Evolutionary conservation across 2,797 vertebrate genomes (phyloP).

Genomic region (Simalia tracyae): DNA sequence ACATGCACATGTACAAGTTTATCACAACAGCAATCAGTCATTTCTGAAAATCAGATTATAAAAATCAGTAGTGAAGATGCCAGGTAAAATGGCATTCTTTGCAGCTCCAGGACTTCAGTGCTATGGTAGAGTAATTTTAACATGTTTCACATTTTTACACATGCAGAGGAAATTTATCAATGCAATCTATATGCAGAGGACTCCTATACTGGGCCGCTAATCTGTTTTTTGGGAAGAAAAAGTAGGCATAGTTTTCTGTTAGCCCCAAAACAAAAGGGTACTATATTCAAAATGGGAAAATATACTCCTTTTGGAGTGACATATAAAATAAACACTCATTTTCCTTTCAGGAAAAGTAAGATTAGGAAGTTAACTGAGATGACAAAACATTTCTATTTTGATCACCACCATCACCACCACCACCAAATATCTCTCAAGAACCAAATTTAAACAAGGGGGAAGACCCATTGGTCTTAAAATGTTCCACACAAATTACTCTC

Average conservation of each 20-base stretch:
- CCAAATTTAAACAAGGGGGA: conserved; percentile 62
- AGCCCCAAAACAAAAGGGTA: background rate
- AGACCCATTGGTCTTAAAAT: conserved; percentile 59
- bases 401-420: background rate
- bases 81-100: background rate
- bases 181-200: background rate
- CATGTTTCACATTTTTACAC: background rate
- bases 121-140: background rate
- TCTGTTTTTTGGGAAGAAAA: background rate
- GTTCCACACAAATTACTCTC: conserved; percentile 50
- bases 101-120: background rate
- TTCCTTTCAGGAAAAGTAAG: conserved; percentile 1
- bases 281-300: background rate
- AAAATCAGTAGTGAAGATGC: background rate
- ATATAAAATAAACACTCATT: background rate
- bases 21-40: background rate
- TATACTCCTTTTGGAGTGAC: background rate
- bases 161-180: background rate
- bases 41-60: background rate
- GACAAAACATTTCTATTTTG: background rate
- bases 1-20: background rate
- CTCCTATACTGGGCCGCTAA: background rate
- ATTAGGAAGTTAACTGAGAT: background rate
- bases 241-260: background rate
- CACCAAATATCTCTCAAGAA: conserved; percentile 19